A percentile compares a stretch with the other conserved stretches of the same genome.
Evolutionary conservation across 2,888 invertebrate species (phyloP).

Genomic region (Rotaria macrura): DNA sequence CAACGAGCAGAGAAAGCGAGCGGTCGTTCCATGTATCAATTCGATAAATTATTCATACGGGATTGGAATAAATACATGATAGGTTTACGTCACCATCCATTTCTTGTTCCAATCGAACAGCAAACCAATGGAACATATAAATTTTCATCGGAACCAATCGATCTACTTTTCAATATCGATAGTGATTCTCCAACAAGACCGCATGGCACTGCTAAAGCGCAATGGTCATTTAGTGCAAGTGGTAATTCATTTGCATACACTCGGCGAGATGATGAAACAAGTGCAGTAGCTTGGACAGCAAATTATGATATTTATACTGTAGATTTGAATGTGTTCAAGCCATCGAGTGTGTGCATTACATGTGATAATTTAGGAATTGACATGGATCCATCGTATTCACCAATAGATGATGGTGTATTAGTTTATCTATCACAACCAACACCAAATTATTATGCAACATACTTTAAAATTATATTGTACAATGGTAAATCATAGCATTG

Average conservation of each 20-base stretch:
- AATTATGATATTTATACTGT: neutral
- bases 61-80: neutral
- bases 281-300: neutral
- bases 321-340: neutral
- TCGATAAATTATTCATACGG: neutral
- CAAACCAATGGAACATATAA: neutral
- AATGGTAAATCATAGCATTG: neutral
- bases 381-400: neutral
- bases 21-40: neutral
- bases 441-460: neutral
- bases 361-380: neutral
- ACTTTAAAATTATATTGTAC: neutral
- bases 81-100: neutral
- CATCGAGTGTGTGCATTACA: neutral
- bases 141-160: neutral
- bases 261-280: neutral
- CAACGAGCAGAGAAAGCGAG: neutral
- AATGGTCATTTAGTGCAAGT: neutral
- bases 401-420: neutral
- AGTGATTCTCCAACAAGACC: neutral
- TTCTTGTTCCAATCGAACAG: neutral
- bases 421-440: neutral
- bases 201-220: neutral
- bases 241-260: neutral
- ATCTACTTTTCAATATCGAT: neutral